Evolutionary conservation across 2,888 invertebrate genomes (phyloP), one percentile per base, ranked within the genome.

Genomic region (Linyphia triangularis): DNA sequence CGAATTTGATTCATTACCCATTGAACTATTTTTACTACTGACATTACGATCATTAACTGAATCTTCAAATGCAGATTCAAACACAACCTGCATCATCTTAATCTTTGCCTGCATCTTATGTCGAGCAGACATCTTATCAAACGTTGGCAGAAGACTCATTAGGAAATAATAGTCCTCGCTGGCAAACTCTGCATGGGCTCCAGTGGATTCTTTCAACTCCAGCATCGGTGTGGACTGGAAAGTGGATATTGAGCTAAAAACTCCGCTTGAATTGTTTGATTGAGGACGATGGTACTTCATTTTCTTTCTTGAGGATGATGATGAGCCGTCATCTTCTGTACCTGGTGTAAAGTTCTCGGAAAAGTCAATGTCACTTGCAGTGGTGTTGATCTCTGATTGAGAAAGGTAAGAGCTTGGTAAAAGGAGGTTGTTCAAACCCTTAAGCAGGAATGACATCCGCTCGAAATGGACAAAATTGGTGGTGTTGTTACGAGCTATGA

Each of bases 161-260:
- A 81, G 33, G 37, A 81, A 81, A 13, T 51, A 33, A 69, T 81
- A 81, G 37, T 81, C 81, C 37, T 69, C 81, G 37, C 59, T 81
- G 19, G 16, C 9, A 24, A 33, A 59, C 4, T 69, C 57, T 24
- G 30, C 7, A 10, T 24, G 51, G 13, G 22, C 22, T n/a, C 28
- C 0, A 16, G n/a, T 33, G 0, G n/a, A 10, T 1, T 10, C 33
- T n/a, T 9, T 37, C 70, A 1, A 24, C 7, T 57, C 73, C 2
- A 16, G 19, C 9, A 9, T 10, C 22, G 19, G 70, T n/a, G 43
- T 51, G 7, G 13, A 26, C 19, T 65, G 30, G 59, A 33, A 33
- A 5, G 22, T 22, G 57, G 28, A 13, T n/a, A n/a, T n/a, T 0
- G 81, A 24, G 16, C 33, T 30, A 1, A 33, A 22, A 24, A 37